phyloP scores from a whole-genome alignment of 2,113 vertebrate species.

The Ploceus nigricollis region DNA sequence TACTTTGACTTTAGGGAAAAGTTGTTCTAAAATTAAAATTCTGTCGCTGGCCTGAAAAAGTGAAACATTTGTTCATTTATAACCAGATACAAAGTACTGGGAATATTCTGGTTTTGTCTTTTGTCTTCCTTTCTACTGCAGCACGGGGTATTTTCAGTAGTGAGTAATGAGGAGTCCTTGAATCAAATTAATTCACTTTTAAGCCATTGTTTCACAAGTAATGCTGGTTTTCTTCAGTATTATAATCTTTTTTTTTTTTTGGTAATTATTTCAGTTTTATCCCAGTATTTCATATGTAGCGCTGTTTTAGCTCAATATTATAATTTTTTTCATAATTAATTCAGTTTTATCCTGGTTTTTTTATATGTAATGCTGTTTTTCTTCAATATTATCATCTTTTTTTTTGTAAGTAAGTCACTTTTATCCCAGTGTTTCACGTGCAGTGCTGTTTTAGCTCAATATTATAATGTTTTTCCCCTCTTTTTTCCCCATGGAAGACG shows the following conservation, averaged over 20 bases:
- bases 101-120: neutral
- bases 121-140: neutral
- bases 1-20: neutral
- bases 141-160: neutral
- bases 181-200: neutral
- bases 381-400: no score
- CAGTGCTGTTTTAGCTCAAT: no score
- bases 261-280: neutral
- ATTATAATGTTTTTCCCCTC: accelerated
- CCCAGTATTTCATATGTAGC: neutral
- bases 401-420: neutral
- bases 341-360: neutral
- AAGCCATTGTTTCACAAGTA: neutral
- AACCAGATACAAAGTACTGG: neutral
- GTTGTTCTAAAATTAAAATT: neutral
- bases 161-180: accelerated
- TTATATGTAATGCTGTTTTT: accelerated
- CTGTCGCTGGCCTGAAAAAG: neutral
- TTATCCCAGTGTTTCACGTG: neutral
- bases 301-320: neutral
- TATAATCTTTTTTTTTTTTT: neutral
- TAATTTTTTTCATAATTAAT: neutral
- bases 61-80: neutral
- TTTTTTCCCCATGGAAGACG: constrained; percentile 64
- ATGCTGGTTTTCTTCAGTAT: neutral